Evolutionary conservation across 2,888 invertebrate genomes (phyloP).

Genomic region (Conops quadrifasciatus): DNA sequence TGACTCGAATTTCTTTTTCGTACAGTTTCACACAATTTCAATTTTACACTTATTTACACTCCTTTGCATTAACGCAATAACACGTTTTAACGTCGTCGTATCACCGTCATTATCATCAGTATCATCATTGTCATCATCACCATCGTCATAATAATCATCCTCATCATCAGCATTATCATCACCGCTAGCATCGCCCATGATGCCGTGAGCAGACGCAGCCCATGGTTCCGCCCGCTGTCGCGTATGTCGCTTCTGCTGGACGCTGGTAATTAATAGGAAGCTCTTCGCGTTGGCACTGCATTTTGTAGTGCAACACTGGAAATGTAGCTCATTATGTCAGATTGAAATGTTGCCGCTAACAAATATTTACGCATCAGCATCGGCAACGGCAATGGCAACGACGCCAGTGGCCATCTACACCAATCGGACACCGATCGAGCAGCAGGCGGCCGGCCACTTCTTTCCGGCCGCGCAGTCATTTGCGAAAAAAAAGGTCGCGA

Average conservation of each 20-base stretch:
- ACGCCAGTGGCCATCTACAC: neutral
- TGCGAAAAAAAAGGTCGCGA: no score
- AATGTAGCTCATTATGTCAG: constrained; percentile 64
- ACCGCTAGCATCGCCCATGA: no score
- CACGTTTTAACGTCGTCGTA: constrained; percentile 2
- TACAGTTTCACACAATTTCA: neutral
- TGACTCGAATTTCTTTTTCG: neutral
- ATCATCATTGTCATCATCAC: no score
- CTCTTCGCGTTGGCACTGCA: constrained; percentile 37
- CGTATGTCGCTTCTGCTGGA: neutral
- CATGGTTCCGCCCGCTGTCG: constrained; percentile 1
- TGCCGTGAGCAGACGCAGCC: neutral
- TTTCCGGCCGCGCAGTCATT: no score
- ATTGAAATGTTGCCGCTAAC: constrained; percentile 63
- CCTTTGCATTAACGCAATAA: neutral
- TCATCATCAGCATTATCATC: no score
- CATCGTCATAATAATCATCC: neutral
- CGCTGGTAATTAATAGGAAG: constrained; percentile 40
- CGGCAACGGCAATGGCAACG: neutral
- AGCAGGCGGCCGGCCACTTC: no score
- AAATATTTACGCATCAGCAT: constrained; percentile 44
- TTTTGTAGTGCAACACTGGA: constrained; percentile 44
- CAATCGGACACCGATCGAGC: neutral
- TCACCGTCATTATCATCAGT: neutral
- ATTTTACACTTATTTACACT: neutral